Percentiles rank a stretch among this genome's conserved stretches.
Conservation (phyloP, 1,140 invertebrate species). For the Drosophila sturtevanti region DNA sequence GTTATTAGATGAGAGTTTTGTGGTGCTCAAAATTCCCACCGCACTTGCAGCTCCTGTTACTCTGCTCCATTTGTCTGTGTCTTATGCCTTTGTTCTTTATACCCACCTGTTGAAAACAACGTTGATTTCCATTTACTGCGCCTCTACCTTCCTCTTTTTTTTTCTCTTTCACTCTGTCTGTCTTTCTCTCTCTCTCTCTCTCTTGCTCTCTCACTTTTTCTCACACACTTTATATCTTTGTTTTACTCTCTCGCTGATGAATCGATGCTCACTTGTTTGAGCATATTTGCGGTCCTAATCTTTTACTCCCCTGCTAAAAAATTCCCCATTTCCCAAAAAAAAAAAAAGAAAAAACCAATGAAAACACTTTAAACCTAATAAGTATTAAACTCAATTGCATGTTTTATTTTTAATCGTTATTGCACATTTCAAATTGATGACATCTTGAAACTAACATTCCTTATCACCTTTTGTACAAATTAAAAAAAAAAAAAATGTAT, state of each 20-base stretch:
- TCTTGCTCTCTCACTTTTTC: background rate
- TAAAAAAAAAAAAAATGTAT: background rate
- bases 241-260: conserved; percentile 24
- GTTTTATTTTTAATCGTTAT: conserved; percentile 14
- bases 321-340: conserved; percentile 7
- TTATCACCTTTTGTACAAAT: background rate
- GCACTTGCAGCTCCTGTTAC: conserved; percentile 51
- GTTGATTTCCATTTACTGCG: conserved; percentile 54
- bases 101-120: conserved; percentile 41
- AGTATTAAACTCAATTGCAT: conserved; percentile 17
- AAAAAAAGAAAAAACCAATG: background rate
- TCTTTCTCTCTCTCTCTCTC: conserved; percentile 3
- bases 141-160: conserved; percentile 32
- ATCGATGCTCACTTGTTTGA: conserved; percentile 12
- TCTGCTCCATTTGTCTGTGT: conserved; percentile 66
- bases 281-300: conserved; percentile 25
- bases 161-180: conserved; percentile 32
- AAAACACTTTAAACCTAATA: conserved; percentile 31
- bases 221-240: background rate
- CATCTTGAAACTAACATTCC: background rate
- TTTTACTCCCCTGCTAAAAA: conserved; percentile 12
- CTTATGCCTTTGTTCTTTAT: conserved; percentile 57
- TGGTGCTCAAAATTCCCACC: conserved; percentile 48
- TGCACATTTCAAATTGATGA: conserved; percentile 21
- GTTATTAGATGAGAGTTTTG: conserved; percentile 71